A percentile compares a stretch with the other conserved stretches of the same genome.
These are phyloP conservation scores for Cephalotes varians DNA, from an alignment of 2,888 invertebrate species.

Conservation along the genomic window DNA sequence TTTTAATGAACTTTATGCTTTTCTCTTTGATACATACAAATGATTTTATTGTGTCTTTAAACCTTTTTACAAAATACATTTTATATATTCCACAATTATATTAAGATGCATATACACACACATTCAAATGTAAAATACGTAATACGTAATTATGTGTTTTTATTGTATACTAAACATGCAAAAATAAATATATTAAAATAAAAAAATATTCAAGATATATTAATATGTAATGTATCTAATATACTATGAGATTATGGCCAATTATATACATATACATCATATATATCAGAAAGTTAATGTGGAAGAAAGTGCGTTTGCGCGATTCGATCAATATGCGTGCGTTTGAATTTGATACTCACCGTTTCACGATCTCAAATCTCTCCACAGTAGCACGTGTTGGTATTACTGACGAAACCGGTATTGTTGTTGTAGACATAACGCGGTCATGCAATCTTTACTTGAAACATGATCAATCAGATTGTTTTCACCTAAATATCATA, in stretches of 20 bases:
- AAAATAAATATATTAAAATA: background rate
- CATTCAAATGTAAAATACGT: background rate
- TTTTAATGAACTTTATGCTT: background rate
- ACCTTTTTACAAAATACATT: background rate
- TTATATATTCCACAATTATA: background rate
- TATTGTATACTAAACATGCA: background rate
- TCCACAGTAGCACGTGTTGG: background rate
- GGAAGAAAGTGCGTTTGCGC: constrained; percentile 35
- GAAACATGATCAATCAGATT: constrained; percentile 4
- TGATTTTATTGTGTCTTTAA: background rate
- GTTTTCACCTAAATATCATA: constrained; percentile 1
- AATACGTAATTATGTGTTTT: background rate
- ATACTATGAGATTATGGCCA: background rate
- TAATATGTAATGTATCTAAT: background rate
- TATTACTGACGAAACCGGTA: constrained; percentile 49
- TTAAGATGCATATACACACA: background rate
- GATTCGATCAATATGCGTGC: constrained; percentile 42
- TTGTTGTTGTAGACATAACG: constrained; percentile 38
- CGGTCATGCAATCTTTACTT: constrained; percentile 7
- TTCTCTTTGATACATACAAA: background rate
- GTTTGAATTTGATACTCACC: constrained; percentile 53
- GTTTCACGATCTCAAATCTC: constrained; percentile 17
- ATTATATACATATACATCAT: constrained; percentile 32
- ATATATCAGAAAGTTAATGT: constrained; percentile 40
- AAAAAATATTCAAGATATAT: background rate